Conservation (phyloP, 1,140 invertebrate species). For the Armadillidium nasatum region DNA sequence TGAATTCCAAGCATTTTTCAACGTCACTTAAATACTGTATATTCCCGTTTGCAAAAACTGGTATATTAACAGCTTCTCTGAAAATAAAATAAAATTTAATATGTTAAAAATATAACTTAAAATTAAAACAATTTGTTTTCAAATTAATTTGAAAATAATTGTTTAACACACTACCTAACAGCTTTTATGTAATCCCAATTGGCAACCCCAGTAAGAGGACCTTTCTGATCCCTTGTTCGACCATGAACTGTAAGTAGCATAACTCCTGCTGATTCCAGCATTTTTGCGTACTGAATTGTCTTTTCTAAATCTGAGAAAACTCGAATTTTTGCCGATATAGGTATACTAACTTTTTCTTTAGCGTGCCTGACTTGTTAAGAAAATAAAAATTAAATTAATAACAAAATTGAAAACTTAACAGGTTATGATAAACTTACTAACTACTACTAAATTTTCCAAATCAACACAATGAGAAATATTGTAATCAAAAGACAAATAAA, state of each 20-base stretch:
- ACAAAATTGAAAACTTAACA: no score
- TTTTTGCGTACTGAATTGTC: constrained; percentile 62
- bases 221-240: constrained; percentile 91
- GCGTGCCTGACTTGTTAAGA: constrained; percentile 24
- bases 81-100: constrained; percentile 43
- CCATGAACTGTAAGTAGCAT: constrained; percentile 92
- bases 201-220: constrained; percentile 86
- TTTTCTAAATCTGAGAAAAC: constrained; percentile 81
- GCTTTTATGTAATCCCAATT: constrained; percentile 90
- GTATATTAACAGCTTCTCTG: constrained; percentile 79
- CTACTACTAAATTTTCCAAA: no score
- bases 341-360: constrained; percentile 53
- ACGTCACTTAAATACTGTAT: constrained; percentile 89
- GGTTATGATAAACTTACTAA: no score
- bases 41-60: constrained; percentile 96
- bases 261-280: constrained; percentile 90
- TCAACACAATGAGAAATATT: no score
- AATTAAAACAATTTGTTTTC: background rate
- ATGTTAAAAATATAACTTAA: constrained; percentile 30
- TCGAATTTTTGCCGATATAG: constrained; percentile 93
- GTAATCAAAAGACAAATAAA: no score
- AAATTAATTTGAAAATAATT: constrained; percentile 9
- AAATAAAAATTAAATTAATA: background rate
- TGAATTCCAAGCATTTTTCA: constrained; percentile 74
- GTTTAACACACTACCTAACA: constrained; percentile 64